These are phyloP conservation scores for Hassar affinis DNA, from an alignment of 2,113 vertebrate genomes.

Conservation along the genomic window DNA sequence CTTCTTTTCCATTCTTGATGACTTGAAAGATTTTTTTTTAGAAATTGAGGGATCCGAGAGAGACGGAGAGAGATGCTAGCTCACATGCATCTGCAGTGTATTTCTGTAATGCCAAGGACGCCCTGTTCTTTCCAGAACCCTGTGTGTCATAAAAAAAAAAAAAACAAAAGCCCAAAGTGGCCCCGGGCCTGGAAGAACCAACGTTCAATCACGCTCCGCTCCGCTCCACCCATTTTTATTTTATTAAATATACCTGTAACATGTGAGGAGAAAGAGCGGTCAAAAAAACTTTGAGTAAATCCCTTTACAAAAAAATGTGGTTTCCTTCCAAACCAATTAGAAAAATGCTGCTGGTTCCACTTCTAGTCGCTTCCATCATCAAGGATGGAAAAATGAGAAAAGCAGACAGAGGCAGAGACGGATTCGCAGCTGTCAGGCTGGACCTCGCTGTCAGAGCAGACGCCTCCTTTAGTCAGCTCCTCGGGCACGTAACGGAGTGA, in stretches of 20 bases:
- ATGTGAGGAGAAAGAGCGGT: slow-evolving; percentile 45
- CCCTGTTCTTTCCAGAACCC: slow-evolving; percentile 61
- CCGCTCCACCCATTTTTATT: slow-evolving; percentile 59
- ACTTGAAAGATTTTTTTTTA: not conserved
- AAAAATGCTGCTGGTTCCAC: not conserved
- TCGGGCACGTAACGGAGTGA: slow-evolving; percentile 17
- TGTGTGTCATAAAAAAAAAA: slow-evolving; percentile 66
- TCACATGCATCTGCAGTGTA: slow-evolving; percentile 45
- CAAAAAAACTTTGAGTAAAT: not conserved
- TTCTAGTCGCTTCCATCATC: slow-evolving; percentile 4
- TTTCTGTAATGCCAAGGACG: slow-evolving; percentile 55
- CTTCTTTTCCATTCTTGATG: slow-evolving; percentile 46
- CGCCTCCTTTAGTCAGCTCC: not conserved
- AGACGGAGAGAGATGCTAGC: slow-evolving; percentile 14
- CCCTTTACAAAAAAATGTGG: not conserved
- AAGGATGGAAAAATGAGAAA: slow-evolving; percentile 30
- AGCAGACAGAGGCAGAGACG: slow-evolving; percentile 8
- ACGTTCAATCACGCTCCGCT: slow-evolving; percentile 46
- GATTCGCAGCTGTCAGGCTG: slow-evolving; percentile 3
- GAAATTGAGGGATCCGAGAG: not conserved
- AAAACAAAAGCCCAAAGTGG: slow-evolving; percentile 63
- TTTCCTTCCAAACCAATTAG: not conserved
- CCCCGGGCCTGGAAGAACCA: slow-evolving; percentile 60
- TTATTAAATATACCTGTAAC: slow-evolving; percentile 58
- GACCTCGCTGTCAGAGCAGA: slow-evolving; percentile 11